Base-by-base conservation (phyloP, 2,888 invertebrate species). In the Celastrina argiolus region DNA sequence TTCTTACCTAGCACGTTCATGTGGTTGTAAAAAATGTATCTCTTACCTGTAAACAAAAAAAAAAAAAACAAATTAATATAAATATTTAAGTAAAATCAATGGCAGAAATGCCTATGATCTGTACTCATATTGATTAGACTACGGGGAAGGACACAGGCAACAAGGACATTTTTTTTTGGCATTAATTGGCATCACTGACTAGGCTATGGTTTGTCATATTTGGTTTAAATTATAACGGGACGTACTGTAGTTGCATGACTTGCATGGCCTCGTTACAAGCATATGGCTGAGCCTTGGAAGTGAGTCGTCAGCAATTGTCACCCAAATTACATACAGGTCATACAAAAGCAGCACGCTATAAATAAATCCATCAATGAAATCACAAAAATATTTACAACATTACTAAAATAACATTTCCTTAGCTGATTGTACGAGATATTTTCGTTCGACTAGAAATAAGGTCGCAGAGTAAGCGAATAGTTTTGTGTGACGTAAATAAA, bases 21-120 rank as follows among this genome's bases (percentile, higher is more conserved):
- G 22, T 14, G 28, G 56, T 26, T 56, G 56, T 56, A 18, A 7
- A 31, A 36, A n/a, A n/a, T n/a, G n/a, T 34, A 2, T 22, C 22
- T 58, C 74, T 74, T 75, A 76, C 76, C 75, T 75, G 74, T 42
- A 73, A 76, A 61, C 67, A 70, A 70, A 69, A 70, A 69, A 56
- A 58, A 69, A 68, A 65, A 2, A 66, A 36, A 65, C 65, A 34
- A 67, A 64, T 63, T 4, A 2, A 1, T 26, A 51, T 8, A 61
- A 41, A 31, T 22, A 41, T 41, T 5, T 6, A 2, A 6, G 7
- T 8, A 10, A 10, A 18, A 18, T 45, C 18, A 0, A 16, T 45
- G 10, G 10, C 4, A 31, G n/a, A n/a, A n/a, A n/a, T n/a, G n/a
- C n/a, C n/a, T n/a, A n/a, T n/a, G n/a, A n/a, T n/a, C n/a, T n/a